Evolutionary conservation across 1,140 invertebrate genomes (phyloP).

Genomic region (Lutraria rhynchaena): DNA sequence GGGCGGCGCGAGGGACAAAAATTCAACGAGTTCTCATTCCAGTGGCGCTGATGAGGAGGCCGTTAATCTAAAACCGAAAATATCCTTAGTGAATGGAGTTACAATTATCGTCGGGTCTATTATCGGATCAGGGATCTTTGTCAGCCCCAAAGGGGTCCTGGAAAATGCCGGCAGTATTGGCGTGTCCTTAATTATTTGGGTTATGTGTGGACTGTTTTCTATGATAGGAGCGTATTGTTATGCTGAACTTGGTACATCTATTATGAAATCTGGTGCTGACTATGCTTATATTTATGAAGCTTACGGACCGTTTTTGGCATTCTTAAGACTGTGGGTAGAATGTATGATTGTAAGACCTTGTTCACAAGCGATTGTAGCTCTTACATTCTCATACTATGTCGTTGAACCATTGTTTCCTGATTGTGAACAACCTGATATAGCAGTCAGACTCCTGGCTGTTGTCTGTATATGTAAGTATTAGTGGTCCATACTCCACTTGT

Average conservation of each 20-base stretch:
- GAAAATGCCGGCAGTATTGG: slow-evolving; percentile 92
- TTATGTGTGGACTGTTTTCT: slow-evolving; percentile 90
- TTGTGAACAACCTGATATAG: slow-evolving; percentile 79
- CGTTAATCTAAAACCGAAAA: slow-evolving; percentile 77
- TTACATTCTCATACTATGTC: slow-evolving; percentile 82
- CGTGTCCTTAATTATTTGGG: slow-evolving; percentile 92
- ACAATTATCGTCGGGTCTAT: slow-evolving; percentile 81
- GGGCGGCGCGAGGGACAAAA: not conserved
- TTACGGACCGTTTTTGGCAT: slow-evolving; percentile 81
- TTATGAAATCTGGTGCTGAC: slow-evolving; percentile 79
- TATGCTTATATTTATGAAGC: slow-evolving; percentile 82
- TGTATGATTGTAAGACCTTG: slow-evolving; percentile 89
- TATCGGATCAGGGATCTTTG: slow-evolving; percentile 93
- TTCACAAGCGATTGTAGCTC: slow-evolving; percentile 83
- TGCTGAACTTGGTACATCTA: slow-evolving; percentile 80
- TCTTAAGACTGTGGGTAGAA: slow-evolving; percentile 84
- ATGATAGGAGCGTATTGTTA: slow-evolving; percentile 85
- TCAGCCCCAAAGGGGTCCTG: slow-evolving; percentile 95
- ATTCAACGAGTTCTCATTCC: slow-evolving; percentile 16
- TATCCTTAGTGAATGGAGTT: slow-evolving; percentile 78
- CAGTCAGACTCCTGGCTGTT: slow-evolving; percentile 76
- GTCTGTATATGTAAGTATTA: slow-evolving; percentile 81
- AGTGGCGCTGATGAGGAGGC: slow-evolving; percentile 43
- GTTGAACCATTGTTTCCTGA: slow-evolving; percentile 81
- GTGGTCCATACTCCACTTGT: no score